Percentiles rank a stretch among this genome's conserved stretches.
phyloP scores from a whole-genome alignment of 2,888 invertebrate genomes.

The Scaptomyza reducta region DNA sequence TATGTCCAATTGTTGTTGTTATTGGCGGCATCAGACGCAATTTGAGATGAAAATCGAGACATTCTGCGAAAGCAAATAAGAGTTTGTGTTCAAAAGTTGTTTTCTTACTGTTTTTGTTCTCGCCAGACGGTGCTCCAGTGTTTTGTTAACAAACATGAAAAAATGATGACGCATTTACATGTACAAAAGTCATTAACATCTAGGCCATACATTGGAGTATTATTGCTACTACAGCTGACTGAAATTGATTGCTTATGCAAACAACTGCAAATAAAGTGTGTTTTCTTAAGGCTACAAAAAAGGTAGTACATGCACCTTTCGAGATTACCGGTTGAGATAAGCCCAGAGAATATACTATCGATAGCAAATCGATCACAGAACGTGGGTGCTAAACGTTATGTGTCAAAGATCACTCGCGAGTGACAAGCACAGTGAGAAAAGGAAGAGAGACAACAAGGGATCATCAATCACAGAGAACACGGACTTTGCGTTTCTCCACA shows the following conservation, averaged over 20 bases:
- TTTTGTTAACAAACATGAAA: constrained; percentile 27
- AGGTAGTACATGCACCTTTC: not conserved
- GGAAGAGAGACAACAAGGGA: not conserved
- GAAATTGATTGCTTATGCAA: constrained; percentile 29
- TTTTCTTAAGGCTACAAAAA: constrained; percentile 8
- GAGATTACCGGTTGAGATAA: constrained; percentile 29
- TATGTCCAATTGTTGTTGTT: constrained; percentile 23
- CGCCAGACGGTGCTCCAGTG: constrained; percentile 7
- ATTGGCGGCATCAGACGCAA: constrained; percentile 1
- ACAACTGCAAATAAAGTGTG: constrained; percentile 39
- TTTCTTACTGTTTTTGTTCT: not conserved
- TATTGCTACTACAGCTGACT: constrained; percentile 26
- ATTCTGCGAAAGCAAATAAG: constrained; percentile 6
- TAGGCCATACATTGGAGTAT: constrained; percentile 21
- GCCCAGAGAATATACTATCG: not conserved
- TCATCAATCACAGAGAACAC: constrained; percentile 31
- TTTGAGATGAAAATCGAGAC: not conserved
- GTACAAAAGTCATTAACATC: constrained; percentile 50
- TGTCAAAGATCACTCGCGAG: not conserved
- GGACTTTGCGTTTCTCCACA: constrained; percentile 22
- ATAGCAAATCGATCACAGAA: constrained; percentile 13
- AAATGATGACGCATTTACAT: constrained; percentile 50
- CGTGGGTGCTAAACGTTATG: not conserved
- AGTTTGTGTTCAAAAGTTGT: not conserved
- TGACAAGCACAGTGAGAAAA: not conserved